A percentile compares a stretch with the other conserved stretches of the same genome.
Evolutionary conservation across 64 coral and sea anemone genomes (phyloP).

Genomic region (Actinia tenebrosa): DNA sequence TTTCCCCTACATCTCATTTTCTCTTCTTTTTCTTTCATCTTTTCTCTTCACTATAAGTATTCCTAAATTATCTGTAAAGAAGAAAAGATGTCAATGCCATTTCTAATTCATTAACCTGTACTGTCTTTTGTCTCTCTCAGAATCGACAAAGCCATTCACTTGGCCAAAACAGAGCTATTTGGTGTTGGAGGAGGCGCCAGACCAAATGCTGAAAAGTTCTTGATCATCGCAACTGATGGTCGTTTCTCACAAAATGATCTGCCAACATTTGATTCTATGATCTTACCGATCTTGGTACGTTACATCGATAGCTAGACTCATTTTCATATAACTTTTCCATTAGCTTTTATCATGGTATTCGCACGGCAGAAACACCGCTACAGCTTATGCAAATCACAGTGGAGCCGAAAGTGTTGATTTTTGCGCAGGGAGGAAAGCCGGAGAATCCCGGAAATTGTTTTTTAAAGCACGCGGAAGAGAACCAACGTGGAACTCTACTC

Average conservation of each 20-base stretch:
- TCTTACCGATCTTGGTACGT: neutral
- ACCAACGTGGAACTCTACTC: too few relatives aligned
- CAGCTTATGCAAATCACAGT: too few relatives aligned
- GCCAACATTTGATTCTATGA: neutral
- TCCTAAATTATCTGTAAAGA: neutral
- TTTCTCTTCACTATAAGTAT: neutral
- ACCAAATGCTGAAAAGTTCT: neutral
- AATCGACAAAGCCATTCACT: neutral
- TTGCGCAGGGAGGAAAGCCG: too few relatives aligned
- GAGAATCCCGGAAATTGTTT: too few relatives aligned
- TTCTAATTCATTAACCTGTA: neutral
- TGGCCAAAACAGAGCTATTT: neutral
- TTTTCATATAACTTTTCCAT: neutral
- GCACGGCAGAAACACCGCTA: too few relatives aligned
- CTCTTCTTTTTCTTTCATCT: too few relatives aligned
- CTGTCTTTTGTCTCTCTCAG: neutral
- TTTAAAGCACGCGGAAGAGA: too few relatives aligned
- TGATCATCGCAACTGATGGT: neutral
- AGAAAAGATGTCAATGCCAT: neutral
- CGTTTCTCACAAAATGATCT: neutral
- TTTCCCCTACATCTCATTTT: too few relatives aligned
- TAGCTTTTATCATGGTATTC: too few relatives aligned
- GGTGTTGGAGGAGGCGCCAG: neutral
- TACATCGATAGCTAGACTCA: neutral
- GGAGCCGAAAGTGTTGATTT: too few relatives aligned